Evolutionary conservation across 2,113 vertebrate species (phyloP), one percentile per base, ranked within the genome.

Genomic region (Cricetomys ansorgei): DNA sequence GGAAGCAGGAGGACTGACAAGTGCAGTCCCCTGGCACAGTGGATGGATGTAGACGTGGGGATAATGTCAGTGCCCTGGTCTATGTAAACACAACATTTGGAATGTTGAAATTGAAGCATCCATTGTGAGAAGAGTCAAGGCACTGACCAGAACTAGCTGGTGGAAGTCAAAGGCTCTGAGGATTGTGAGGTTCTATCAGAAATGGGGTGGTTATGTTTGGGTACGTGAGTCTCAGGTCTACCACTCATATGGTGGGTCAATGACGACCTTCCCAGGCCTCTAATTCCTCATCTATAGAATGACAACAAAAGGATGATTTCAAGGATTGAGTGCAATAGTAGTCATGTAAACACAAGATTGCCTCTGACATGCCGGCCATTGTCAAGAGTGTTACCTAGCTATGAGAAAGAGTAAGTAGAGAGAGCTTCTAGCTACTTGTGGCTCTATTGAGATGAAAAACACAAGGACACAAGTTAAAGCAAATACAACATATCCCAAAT

Each of bases 361-460:
- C 8, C 13, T 15, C 75, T 64, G 50, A 40, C 45, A 88, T 2
- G 12, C 0, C 21, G 34, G 10, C 13, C 25, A 0, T 43, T 31
- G 25, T 79, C 50, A 45, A 16, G 27, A n/a, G 77, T 0, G 7
- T 19, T 25, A 70, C n/a, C 57, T 16, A 40, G 40, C 85, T 15
- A 67, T 31, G 40, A 2, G 2, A 23, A 92, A 21, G 29, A n/a
- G 6, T 37, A 31, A 43, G 8, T 37, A 34, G 45, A 10, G 48
- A 34, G 55, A 27, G 1, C 3, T 86, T 67, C 13, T 9, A 34
- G 67, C 34, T 75, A 65, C 37, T 9, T 57, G 23, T 77, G 67
- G 48, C 29, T 73, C 79, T 80, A n/a, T 50, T 7, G 3, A 16
- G 31, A 19, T 13, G 45, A 73, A 77, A 86, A 93, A 9, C n/a